Percentiles rank a stretch among this genome's conserved stretches.
Evolutionary conservation across 2,113 vertebrate species (phyloP).

Genomic region (Mohoua ochrocephala): DNA sequence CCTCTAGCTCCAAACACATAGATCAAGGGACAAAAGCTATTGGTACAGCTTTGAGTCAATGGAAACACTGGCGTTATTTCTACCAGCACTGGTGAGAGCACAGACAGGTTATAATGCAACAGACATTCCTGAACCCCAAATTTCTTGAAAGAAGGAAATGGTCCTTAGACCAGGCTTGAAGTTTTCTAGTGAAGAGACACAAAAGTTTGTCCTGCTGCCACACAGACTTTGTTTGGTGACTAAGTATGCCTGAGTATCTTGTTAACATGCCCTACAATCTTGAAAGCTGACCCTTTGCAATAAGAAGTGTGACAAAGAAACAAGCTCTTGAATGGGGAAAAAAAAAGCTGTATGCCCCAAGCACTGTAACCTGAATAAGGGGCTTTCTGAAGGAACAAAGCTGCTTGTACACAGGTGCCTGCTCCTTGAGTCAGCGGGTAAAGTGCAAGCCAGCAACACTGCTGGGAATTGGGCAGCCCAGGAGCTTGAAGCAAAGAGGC

Average conservation of each 20-base stretch:
- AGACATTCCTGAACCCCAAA: neutral
- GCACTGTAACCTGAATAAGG: slow-evolving; percentile 17
- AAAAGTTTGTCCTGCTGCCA: slow-evolving; percentile 1
- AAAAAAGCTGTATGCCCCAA: neutral
- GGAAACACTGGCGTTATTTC: neutral
- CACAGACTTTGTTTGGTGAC: slow-evolving; percentile 40
- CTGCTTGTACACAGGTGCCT: slow-evolving; percentile 23
- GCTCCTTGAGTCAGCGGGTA: neutral
- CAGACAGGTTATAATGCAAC: neutral
- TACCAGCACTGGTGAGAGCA: neutral
- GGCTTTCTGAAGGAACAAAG: slow-evolving; percentile 35
- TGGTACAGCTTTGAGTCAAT: neutral
- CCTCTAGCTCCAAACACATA: neutral
- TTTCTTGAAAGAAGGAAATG: neutral
- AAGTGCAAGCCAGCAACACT: neutral
- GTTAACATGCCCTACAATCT: slow-evolving; percentile 41
- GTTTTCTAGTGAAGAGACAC: neutral
- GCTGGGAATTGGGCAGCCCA: neutral
- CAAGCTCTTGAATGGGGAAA: neutral
- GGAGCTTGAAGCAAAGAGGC: neutral
- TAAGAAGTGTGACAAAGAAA: slow-evolving; percentile 49
- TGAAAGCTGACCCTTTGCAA: slow-evolving; percentile 50
- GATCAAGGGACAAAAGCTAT: neutral
- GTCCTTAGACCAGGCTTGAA: neutral
- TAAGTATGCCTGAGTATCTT: slow-evolving; percentile 36